Evolutionary conservation across 2,888 invertebrate species (phyloP).

Genomic region (Ptilodon capucinus): DNA sequence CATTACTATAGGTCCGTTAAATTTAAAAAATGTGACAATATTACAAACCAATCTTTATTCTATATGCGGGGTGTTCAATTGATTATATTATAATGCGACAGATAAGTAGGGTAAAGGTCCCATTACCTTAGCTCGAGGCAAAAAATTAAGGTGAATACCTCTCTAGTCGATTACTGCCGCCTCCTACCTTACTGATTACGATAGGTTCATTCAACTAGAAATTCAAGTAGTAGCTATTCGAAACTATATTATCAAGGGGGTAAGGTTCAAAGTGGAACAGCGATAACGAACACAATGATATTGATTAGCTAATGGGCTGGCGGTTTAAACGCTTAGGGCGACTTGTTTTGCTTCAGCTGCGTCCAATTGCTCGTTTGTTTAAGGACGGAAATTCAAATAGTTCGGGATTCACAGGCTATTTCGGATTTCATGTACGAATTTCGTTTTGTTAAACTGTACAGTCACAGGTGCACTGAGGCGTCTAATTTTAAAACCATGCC

Average conservation of each 20-base stretch:
- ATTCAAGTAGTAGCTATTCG: background rate
- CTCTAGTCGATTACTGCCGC: background rate
- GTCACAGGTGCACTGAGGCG: too few species aligned
- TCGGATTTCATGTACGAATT: too few species aligned
- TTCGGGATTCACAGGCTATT: too few species aligned
- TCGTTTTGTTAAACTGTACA: too few species aligned
- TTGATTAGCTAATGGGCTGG: background rate
- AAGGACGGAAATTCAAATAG: background rate
- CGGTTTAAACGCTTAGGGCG: background rate
- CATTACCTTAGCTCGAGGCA: background rate
- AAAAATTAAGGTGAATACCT: background rate
- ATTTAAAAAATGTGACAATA: too few species aligned
- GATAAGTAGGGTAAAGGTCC: background rate
- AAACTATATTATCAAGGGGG: background rate
- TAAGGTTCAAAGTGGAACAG: background rate
- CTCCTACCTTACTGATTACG: background rate
- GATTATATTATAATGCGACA: background rate
- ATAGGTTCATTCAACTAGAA: slow-evolving; percentile 1
- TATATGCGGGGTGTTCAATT: background rate
- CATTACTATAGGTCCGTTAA: too few species aligned
- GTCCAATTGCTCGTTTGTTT: background rate
- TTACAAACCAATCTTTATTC: too few species aligned
- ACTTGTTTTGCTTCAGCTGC: background rate
- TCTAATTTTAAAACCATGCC: too few species aligned
- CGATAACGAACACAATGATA: background rate